Percentiles rank a stretch among this genome's conserved stretches.
Conservation (phyloP, 2,797 vertebrate species). For the Triplophysa bombifrons region DNA sequence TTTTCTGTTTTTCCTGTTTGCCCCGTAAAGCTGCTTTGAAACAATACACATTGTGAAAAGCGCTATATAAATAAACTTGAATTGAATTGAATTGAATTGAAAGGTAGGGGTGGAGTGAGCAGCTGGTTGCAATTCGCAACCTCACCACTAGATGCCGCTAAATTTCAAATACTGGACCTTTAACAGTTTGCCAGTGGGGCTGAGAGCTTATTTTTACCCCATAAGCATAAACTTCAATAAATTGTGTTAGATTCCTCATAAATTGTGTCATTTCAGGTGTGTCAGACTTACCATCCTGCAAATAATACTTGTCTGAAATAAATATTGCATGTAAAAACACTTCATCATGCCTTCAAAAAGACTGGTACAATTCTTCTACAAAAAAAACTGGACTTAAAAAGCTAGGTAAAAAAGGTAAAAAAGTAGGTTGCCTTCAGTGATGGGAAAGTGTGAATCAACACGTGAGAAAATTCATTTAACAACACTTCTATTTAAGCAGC, state of each 20-base stretch:
- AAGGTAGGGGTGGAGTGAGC: too few relatives aligned
- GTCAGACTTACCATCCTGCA: slow-evolving; percentile 3
- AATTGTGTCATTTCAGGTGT: slow-evolving; percentile 10
- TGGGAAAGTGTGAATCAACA: slow-evolving; percentile 35
- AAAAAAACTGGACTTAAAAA: slow-evolving; percentile 11
- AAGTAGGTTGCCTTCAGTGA: slow-evolving; percentile 2
- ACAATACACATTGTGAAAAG: too few relatives aligned
- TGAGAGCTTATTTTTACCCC: neutral
- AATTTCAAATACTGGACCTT: too few relatives aligned
- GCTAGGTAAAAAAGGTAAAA: slow-evolving; percentile 10
- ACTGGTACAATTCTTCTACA: slow-evolving; percentile 20
- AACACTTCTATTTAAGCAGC: slow-evolving; percentile 6
- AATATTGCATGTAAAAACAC: slow-evolving; percentile 13
- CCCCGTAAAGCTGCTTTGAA: too few relatives aligned
- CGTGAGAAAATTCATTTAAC: slow-evolving; percentile 2
- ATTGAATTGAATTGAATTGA: too few relatives aligned
- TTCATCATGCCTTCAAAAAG: slow-evolving; percentile 21
- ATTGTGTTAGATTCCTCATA: neutral
- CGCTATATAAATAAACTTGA: too few relatives aligned
- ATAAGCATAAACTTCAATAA: neutral
- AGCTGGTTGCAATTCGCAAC: too few relatives aligned
- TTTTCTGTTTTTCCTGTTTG: too few relatives aligned
- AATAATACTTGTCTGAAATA: slow-evolving; percentile 25
- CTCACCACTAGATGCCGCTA: too few relatives aligned
- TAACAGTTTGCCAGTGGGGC: too few relatives aligned